phyloP scores from a whole-genome alignment of 2,797 vertebrate genomes.

The Pangasius sanitwongsei region DNA sequence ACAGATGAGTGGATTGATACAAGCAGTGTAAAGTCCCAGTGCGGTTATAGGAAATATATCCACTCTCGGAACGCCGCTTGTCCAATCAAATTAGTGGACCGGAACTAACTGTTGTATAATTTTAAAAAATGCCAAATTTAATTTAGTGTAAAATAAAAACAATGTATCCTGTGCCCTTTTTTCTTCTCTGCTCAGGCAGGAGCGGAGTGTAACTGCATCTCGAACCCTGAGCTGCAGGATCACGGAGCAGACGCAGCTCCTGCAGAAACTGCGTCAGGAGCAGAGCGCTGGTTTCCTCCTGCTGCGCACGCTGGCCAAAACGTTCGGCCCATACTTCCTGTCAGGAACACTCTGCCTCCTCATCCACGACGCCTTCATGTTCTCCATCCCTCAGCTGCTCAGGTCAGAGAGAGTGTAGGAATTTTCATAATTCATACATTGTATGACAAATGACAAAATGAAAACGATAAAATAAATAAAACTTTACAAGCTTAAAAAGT shows the following conservation, averaged over 20 bases:
- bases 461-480: neutral
- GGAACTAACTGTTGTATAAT: neutral
- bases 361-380: slow-evolving; percentile 80
- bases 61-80: too few species aligned
- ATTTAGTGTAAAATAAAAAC: neutral
- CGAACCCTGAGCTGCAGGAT: slow-evolving; percentile 39
- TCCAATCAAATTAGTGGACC: neutral
- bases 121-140: neutral
- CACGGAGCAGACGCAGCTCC: slow-evolving; percentile 67
- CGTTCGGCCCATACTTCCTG: slow-evolving; percentile 78
- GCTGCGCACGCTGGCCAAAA: slow-evolving; percentile 70
- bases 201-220: slow-evolving; percentile 16
- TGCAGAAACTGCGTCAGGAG: slow-evolving; percentile 65
- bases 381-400: slow-evolving; percentile 81
- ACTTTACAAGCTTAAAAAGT: neutral
- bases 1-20: too few species aligned
- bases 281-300: slow-evolving; percentile 61
- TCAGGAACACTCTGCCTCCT: slow-evolving; percentile 76
- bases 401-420: slow-evolving; percentile 69
- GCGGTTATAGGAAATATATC: too few species aligned
- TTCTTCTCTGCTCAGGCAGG: slow-evolving; percentile 37
- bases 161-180: neutral
- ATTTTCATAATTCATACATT: neutral
- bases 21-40: too few species aligned
- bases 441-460: neutral